Evolutionary conservation across 2,888 invertebrate species (phyloP), one percentile per base, ranked within the genome.

Genomic region (Platypus cylindrus): DNA sequence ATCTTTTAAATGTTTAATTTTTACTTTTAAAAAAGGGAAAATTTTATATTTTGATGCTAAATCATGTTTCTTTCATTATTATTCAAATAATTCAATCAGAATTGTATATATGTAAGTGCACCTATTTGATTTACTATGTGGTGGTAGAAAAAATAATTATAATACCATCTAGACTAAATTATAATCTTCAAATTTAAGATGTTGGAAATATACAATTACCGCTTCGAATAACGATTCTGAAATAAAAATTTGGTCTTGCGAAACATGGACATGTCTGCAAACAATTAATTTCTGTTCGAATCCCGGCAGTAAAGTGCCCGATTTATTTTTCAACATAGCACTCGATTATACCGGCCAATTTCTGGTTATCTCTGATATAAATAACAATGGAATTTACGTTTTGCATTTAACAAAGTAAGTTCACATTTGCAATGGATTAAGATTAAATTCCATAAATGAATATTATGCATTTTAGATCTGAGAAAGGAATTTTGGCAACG

Each of bases 171-270:
- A 23, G n/a, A 7, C 22, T 28, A 22, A 15, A 13, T n/a, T 20
- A 9, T 7, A 20, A 5, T 7, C 20, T 9, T 20, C 5, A 20
- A 5, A 20, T 46, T 71, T 69, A 9, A 77, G 82, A 55, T 91
- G 93, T 62, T 97, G 97, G 95, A 91, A 91, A 60, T 93, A 83
- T 63, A 91, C 87, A 0, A 73, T 95, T 25, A 94, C 95, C 0
- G 90, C 90, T 1, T 81, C 89, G 0, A 79, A 83, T 44, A 76
- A 85, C 58, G 94, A 94, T 63, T 78, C 85, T 0, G 85, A 86
- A 51, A 66, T 95, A 34, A 94, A 93, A 63, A 68, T 82, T 29
- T 95, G 94, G 93, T 87, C 89, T 5, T 95, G 94, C 60, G 87
- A 93, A 55, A 73, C 84, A 0, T 97, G 97, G 97, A 72, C 73